phyloP scores from a whole-genome alignment of 2,888 invertebrate species.

The Phlogophora meticulosa region DNA sequence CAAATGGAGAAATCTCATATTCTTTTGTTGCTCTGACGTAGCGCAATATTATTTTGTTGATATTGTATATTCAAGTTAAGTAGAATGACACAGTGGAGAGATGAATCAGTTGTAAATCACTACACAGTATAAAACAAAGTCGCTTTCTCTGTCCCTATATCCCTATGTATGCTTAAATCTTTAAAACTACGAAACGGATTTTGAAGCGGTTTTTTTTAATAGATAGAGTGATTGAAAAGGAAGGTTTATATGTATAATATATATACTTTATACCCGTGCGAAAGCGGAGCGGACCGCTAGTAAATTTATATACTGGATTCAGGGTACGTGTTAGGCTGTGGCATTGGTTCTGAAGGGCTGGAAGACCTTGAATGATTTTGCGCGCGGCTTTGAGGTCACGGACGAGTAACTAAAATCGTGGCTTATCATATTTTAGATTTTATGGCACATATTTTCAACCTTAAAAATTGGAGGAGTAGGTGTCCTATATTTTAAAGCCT shows the following conservation, averaged over 20 bases:
- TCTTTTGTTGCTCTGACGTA: slow-evolving; percentile 50
- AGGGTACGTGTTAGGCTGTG: slow-evolving; percentile 27
- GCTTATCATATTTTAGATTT: neutral
- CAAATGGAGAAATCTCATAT: slow-evolving; percentile 49
- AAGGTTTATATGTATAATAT: no score
- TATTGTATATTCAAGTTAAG: slow-evolving; percentile 52
- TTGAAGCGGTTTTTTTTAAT: no score
- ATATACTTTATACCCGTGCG: no score
- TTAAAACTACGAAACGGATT: no score
- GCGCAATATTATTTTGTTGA: slow-evolving; percentile 43
- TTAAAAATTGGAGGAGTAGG: neutral
- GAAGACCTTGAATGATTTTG: slow-evolving; percentile 9
- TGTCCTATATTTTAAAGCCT: neutral
- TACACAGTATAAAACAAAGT: no score
- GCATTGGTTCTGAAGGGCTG: slow-evolving; percentile 12
- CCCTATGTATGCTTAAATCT: no score
- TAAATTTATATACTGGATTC: slow-evolving; percentile 34
- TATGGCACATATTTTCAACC: neutral
- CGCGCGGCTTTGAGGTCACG: neutral
- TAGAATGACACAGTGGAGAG: slow-evolving; percentile 15
- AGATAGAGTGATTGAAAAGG: no score
- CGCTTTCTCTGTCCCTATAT: no score
- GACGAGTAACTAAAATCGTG: neutral
- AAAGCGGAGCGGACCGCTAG: no score
- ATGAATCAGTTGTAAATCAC: slow-evolving; percentile 29